Percentiles rank a stretch among this genome's conserved stretches.
These are phyloP conservation scores for Podarcis siculus DNA, from an alignment of 2,797 vertebrate species.

Conservation along the genomic window DNA sequence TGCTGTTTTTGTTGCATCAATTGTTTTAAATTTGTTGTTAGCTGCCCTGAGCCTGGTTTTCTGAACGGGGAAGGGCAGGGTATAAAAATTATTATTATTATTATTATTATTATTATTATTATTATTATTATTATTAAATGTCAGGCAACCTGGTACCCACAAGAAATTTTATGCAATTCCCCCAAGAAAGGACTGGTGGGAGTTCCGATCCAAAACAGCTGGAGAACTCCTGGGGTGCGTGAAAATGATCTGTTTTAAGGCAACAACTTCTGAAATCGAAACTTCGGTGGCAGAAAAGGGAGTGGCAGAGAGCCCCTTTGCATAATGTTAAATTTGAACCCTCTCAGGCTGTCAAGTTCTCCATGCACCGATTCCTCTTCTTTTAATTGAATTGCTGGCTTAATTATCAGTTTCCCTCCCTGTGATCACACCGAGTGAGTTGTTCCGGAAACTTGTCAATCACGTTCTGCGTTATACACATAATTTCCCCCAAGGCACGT, in stretches of 20 bases:
- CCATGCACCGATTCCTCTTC: fast-evolving
- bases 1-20: too few species aligned
- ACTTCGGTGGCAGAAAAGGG: background rate
- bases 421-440: fast-evolving
- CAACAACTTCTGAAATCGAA: background rate
- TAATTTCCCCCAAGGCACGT: too few species aligned
- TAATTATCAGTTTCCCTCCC: background rate
- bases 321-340: background rate
- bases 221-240: background rate
- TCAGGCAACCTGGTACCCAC: too few species aligned
- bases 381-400: background rate
- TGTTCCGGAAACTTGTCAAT: background rate
- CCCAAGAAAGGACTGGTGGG: too few species aligned
- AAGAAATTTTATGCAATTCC: too few species aligned
- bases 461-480: too few species aligned
- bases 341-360: background rate
- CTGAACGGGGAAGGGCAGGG: too few species aligned
- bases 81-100: too few species aligned
- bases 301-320: background rate
- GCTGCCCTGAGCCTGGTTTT: too few species aligned
- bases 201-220: background rate
- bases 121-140: too few species aligned
- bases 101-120: too few species aligned
- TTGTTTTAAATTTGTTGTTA: too few species aligned
- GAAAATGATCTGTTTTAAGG: background rate